Evolutionary conservation across 2,888 invertebrate species (phyloP).

Genomic region (Hartigia nigra): DNA sequence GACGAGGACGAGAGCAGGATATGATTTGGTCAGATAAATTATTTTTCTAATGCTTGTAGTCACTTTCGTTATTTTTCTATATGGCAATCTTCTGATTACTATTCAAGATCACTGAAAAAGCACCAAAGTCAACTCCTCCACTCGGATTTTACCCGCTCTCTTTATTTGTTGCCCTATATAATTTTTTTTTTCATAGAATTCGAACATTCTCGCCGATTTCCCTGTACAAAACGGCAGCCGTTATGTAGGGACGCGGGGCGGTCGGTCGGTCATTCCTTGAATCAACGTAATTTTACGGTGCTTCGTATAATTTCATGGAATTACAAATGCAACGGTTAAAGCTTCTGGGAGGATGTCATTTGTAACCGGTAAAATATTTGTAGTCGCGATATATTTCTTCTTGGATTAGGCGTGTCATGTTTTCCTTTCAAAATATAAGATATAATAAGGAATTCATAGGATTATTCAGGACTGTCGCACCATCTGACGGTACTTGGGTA

Average conservation of each 20-base stretch:
- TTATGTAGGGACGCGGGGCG: too few species aligned
- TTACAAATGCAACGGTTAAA: background rate
- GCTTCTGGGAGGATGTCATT: background rate
- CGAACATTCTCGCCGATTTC: too few species aligned
- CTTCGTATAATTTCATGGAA: background rate
- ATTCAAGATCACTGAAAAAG: background rate
- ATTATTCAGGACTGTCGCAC: background rate
- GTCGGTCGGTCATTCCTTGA: background rate
- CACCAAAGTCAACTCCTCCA: too few species aligned
- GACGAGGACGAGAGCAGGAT: slow-evolving; percentile 28
- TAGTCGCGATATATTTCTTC: background rate
- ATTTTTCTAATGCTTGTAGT: slow-evolving; percentile 7
- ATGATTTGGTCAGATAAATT: slow-evolving; percentile 15
- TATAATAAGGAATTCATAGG: background rate
- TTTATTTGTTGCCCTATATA: background rate
- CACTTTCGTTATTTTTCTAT: background rate
- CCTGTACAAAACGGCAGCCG: too few species aligned
- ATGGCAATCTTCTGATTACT: too few species aligned
- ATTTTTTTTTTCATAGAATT: too few species aligned
- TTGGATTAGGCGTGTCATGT: background rate
- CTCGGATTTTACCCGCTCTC: background rate
- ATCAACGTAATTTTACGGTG: background rate
- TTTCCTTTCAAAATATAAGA: background rate
- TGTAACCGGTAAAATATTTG: background rate
- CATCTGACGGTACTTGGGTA: too few species aligned